Evolutionary conservation across 2,888 invertebrate genomes (phyloP), one percentile per base, ranked within the genome.

Genomic region (Geotrupes spiniger): DNA sequence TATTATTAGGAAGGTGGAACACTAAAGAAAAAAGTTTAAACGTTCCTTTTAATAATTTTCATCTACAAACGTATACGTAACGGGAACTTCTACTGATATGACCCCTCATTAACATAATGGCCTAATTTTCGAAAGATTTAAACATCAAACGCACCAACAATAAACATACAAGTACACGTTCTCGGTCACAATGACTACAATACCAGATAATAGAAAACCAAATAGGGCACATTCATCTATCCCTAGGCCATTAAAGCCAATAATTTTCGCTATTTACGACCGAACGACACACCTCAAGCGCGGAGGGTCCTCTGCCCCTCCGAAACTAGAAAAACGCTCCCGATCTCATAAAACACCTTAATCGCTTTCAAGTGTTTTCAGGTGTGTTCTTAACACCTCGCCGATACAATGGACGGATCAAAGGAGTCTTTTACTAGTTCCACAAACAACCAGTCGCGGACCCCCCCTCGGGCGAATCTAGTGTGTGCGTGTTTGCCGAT

Each of bases 321-420:
- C 21, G 33, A 6, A 33, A 15, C 33, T 33, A 14, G 33, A 33
- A 33, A 33, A 33, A 33, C 9, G 14, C n/a, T 9, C 14, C 2
- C 33, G 33, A 15, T 33, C 49, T 49, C 47, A 52, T 52, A 64
- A 65, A 64, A 66, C 68, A 68, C 66, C 68, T 69, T 69, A 70
- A 70, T 70, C 70, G 68, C 61, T 68, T 67, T 69, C 67, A 60
- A 69, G 68, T 68, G 68, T 66, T 64, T 62, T 70, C 70, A 70
- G 70, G 69, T 70, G 69, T 67, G 66, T 65, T 66, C 63, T 69
- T 68, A 69, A 69, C 70, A 70, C 69, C 68, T 69, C 60, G 62
- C 54, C 58, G 51, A 53, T 51, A 62, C 59, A 61, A 62, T 57
- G 46, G 53, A 15, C 45, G 44, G 49, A 48, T 54, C 60, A 61